Percentiles rank a stretch among this genome's conserved stretches.
phyloP scores from a whole-genome alignment of 64 coral and sea anemone species.

The Orbicella faveolata region DNA sequence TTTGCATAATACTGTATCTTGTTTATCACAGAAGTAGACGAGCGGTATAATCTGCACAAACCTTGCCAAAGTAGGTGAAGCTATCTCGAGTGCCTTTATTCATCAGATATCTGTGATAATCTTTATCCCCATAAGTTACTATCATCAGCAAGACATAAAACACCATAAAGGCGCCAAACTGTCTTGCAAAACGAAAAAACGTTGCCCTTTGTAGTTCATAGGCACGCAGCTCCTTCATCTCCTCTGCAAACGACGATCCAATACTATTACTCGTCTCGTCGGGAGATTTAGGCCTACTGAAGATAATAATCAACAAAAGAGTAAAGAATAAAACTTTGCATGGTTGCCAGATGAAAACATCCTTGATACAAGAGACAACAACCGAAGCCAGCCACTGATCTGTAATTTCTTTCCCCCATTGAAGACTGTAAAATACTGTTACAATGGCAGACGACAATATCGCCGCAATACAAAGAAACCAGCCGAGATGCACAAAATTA shows the following conservation, averaged over 20 bases:
- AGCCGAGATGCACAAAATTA: slow-evolving; percentile 57
- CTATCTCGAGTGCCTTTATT: slow-evolving; percentile 56
- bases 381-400: slow-evolving; percentile 82
- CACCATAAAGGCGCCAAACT: slow-evolving; percentile 40
- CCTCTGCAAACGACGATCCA: slow-evolving; percentile 13
- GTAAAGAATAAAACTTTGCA: slow-evolving; percentile 70
- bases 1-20: background rate
- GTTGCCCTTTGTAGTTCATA: slow-evolving; percentile 56
- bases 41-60: background rate
- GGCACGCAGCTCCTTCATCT: slow-evolving; percentile 45
- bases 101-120: slow-evolving; percentile 61
- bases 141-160: slow-evolving; percentile 60
- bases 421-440: slow-evolving; percentile 87
- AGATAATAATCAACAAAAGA: slow-evolving; percentile 48
- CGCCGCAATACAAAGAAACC: slow-evolving; percentile 48
- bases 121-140: slow-evolving; percentile 71
- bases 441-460: slow-evolving; percentile 39
- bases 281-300: slow-evolving; percentile 13
- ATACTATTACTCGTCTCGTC: background rate
- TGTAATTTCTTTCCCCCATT: slow-evolving; percentile 75
- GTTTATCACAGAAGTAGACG: background rate
- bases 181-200: slow-evolving; percentile 65
- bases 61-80: slow-evolving; percentile 66
- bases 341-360: slow-evolving; percentile 82
- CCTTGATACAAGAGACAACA: slow-evolving; percentile 69